A percentile compares a stretch with the other conserved stretches of the same genome.
Evolutionary conservation across 2,113 vertebrate genomes (phyloP).

Genomic region (Neodontobutis hainanensis): DNA sequence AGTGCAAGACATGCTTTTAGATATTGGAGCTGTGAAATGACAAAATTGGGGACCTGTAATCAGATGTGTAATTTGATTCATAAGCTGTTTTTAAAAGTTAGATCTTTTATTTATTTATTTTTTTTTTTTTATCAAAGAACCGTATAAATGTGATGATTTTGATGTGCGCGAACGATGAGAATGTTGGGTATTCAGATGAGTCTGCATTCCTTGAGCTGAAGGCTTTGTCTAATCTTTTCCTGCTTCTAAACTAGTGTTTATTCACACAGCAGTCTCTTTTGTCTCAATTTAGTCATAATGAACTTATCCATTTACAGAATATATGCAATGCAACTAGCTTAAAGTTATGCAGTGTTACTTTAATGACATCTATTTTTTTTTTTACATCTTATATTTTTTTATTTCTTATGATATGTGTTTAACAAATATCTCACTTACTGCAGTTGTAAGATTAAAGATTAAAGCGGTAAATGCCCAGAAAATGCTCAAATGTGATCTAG

Average conservation of each 20-base stretch:
- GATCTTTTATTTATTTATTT: slow-evolving; percentile 45
- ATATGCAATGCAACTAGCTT: no score
- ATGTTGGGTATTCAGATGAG: slow-evolving; percentile 28
- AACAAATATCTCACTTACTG: no score
- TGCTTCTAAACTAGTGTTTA: not conserved
- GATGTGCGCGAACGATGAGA: no score
- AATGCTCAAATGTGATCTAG: no score
- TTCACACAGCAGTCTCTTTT: not conserved
- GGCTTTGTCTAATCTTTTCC: slow-evolving; percentile 20
- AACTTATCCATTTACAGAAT: no score
- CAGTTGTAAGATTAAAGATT: no score
- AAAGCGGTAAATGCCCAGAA: no score
- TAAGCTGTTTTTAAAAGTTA: slow-evolving; percentile 41
- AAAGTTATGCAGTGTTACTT: no score
- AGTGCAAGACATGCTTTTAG: slow-evolving; percentile 45
- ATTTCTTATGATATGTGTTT: no score
- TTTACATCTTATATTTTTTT: no score
- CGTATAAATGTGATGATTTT: slow-evolving; percentile 40
- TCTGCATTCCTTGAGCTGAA: slow-evolving; percentile 17
- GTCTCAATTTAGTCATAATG: not conserved
- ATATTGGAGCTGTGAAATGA: slow-evolving; percentile 47
- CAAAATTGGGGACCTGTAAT: slow-evolving; percentile 47
- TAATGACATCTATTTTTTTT: no score
- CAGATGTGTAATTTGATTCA: slow-evolving; percentile 61
- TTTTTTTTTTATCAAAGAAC: slow-evolving; percentile 24